These are phyloP conservation scores for Micromesistius poutassou DNA, from an alignment of 2,797 vertebrate species.

Conservation along the genomic window DNA sequence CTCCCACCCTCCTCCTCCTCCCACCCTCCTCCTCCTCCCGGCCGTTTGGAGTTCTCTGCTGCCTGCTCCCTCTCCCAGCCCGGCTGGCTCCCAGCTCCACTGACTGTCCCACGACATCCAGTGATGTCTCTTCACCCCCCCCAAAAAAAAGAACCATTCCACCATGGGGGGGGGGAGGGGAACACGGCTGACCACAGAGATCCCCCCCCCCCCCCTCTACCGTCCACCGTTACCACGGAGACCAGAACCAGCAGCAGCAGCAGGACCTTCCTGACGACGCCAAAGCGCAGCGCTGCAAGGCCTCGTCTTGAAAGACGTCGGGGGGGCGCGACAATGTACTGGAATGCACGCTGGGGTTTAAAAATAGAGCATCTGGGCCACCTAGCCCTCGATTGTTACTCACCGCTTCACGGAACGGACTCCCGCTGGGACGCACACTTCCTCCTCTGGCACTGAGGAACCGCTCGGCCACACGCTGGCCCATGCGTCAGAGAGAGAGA, in stretches of 20 bases:
- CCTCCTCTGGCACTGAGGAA: constrained; percentile 47
- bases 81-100: background rate
- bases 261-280: background rate
- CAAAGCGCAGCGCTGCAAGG: background rate
- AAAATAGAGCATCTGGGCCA: background rate
- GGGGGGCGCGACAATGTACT: too few species aligned
- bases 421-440: background rate
- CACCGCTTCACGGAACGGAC: constrained; percentile 2
- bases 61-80: background rate
- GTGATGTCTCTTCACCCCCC: background rate
- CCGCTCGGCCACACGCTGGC: constrained; percentile 49
- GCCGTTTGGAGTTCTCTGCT: background rate
- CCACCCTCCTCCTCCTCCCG: background rate
- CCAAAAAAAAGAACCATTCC: background rate
- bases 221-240: background rate
- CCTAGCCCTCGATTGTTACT: constrained; percentile 24
- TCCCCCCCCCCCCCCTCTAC: background rate
- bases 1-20: background rate
- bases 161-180: background rate
- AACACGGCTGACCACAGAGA: background rate
- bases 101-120: background rate
- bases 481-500: constrained; percentile 23
- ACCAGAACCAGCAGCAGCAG: background rate
- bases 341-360: background rate
- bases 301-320: background rate